Percentiles rank a stretch among this genome's conserved stretches.
These are phyloP conservation scores for Lasioglossum albipes DNA, from an alignment of 1,140 invertebrate species.

Conservation along the genomic window DNA sequence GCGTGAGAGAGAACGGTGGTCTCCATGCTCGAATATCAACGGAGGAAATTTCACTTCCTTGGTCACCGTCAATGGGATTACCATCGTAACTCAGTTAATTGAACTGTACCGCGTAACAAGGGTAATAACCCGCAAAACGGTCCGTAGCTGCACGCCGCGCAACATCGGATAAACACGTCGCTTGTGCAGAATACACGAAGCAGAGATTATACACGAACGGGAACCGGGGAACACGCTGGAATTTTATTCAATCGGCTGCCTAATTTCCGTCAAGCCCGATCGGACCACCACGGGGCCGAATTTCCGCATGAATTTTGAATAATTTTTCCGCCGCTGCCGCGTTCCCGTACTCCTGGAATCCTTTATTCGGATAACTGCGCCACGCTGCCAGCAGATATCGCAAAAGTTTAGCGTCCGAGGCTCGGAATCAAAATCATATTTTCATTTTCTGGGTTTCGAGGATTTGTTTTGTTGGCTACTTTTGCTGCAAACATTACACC, in stretches of 20 bases:
- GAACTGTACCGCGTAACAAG: slow-evolving; percentile 66
- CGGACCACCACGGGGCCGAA: background rate
- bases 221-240: background rate
- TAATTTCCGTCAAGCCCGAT: background rate
- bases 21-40: slow-evolving; percentile 20
- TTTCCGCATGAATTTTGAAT: background rate
- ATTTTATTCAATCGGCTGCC: slow-evolving; percentile 22
- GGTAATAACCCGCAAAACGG: slow-evolving; percentile 62
- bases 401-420: too few relatives aligned
- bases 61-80: slow-evolving; percentile 60
- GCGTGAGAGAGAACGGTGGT: background rate
- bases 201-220: background rate
- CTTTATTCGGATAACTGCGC: too few relatives aligned
- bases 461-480: too few relatives aligned
- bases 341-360: background rate
- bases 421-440: too few relatives aligned
- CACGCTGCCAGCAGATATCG: too few relatives aligned
- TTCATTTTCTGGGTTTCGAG: too few relatives aligned
- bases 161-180: slow-evolving; percentile 27
- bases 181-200: background rate
- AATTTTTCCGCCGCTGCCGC: background rate
- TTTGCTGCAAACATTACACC: too few relatives aligned
- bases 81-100: slow-evolving; percentile 72
- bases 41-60: slow-evolving; percentile 60
- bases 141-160: background rate